These are phyloP conservation scores for Tetramorium bicarinatum DNA, from an alignment of 2,888 invertebrate species.

Conservation along the genomic window DNA sequence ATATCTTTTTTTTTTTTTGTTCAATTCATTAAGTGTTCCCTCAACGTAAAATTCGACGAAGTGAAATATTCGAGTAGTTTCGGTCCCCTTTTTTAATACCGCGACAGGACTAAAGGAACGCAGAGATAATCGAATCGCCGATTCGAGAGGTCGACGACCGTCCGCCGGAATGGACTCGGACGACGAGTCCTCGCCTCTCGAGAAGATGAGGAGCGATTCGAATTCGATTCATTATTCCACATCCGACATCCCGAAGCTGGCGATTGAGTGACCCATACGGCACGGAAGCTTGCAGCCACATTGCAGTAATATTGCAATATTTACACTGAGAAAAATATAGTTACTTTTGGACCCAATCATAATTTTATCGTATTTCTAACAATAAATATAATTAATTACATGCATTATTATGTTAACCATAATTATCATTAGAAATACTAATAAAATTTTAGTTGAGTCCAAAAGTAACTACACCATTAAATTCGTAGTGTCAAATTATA, in stretches of 20 bases:
- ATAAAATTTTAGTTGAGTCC: no score
- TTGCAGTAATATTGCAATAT: no score
- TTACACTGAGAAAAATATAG: no score
- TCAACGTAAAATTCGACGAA: slow-evolving; percentile 46
- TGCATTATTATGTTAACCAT: no score
- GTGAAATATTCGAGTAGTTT: slow-evolving; percentile 45
- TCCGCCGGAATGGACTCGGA: not conserved
- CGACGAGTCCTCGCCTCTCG: not conserved
- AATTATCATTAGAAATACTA: no score
- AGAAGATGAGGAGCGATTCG: not conserved
- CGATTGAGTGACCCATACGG: no score
- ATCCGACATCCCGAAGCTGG: not conserved
- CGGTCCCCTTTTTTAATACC: slow-evolving; percentile 28
- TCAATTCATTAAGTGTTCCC: slow-evolving; percentile 26
- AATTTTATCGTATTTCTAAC: no score
- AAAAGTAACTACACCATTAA: no score
- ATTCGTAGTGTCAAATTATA: no score
- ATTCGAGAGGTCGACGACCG: slow-evolving; percentile 6
- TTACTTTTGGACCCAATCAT: no score
- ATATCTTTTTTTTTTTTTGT: not conserved
- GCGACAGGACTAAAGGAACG: slow-evolving; percentile 21
- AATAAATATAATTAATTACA: no score
- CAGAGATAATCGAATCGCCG: slow-evolving; percentile 30
- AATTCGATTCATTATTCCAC: slow-evolving; percentile 9
- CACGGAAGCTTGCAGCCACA: no score